Evolutionary conservation across 2,888 invertebrate species (phyloP).

Genomic region (Amiota mariae): DNA sequence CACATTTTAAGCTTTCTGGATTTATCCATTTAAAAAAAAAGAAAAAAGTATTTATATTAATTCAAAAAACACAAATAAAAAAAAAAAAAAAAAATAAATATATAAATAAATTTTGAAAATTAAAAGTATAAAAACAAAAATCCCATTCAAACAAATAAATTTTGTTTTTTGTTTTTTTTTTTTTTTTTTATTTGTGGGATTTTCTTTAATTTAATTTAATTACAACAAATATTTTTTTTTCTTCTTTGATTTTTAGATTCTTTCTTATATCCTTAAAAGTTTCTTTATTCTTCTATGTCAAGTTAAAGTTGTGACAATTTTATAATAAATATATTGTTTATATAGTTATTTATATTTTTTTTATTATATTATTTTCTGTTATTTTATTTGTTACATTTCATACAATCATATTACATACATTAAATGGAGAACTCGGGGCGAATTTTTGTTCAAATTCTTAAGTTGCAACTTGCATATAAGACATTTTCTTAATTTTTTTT

Average conservation of each 20-base stretch:
- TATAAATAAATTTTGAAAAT: neutral
- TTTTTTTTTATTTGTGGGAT: slow-evolving; percentile 1
- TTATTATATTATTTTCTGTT: too few relatives aligned
- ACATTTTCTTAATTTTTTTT: too few relatives aligned
- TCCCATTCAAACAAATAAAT: neutral
- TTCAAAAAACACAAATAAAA: slow-evolving; percentile 4
- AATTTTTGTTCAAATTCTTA: too few relatives aligned
- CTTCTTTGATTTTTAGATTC: slow-evolving; percentile 20
- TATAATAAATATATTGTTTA: too few relatives aligned
- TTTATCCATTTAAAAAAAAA: slow-evolving; percentile 50
- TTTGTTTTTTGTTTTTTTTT: slow-evolving; percentile 20
- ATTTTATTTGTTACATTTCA: too few relatives aligned
- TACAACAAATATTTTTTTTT: slow-evolving; percentile 5
- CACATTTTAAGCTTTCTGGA: slow-evolving; percentile 73
- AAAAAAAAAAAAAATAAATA: neutral
- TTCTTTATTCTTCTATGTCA: neutral
- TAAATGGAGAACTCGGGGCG: too few relatives aligned
- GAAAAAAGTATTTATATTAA: neutral
- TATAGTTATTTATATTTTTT: too few relatives aligned
- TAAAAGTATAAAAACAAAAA: neutral
- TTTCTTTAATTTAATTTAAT: neutral
- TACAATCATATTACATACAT: too few relatives aligned
- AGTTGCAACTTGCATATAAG: too few relatives aligned
- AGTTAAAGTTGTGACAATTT: too few relatives aligned
- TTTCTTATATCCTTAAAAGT: neutral